Conservation (phyloP, 2,113 vertebrate species). For the Ictidomys tridecemlineatus region DNA sequence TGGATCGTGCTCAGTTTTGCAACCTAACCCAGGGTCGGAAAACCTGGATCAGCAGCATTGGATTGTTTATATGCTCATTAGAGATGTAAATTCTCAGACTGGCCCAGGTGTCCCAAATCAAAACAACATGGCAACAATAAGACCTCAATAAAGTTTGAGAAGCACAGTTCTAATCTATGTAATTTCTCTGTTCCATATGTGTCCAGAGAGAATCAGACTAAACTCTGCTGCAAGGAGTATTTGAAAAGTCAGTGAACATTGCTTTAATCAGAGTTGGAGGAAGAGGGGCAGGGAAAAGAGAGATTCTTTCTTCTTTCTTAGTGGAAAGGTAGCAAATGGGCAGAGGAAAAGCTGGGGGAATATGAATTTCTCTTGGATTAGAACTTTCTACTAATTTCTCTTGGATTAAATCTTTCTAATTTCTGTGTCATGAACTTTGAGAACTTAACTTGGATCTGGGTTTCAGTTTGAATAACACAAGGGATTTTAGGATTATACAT, state of each 20-base stretch:
- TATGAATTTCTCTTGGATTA: slow-evolving; percentile 8
- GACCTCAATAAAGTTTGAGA: slow-evolving; percentile 52
- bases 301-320: background rate
- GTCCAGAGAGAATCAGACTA: background rate
- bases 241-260: background rate
- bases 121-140: background rate
- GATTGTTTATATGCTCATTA: background rate
- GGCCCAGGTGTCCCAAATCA: background rate
- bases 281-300: rapidly evolving
- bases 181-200: background rate
- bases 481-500: background rate
- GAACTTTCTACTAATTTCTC: background rate
- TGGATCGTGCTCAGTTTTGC: background rate
- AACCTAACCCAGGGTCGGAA: background rate
- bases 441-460: background rate
- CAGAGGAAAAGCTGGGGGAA: background rate
- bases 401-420: background rate
- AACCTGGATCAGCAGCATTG: background rate
- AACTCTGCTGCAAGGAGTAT: background rate
- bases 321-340: background rate
- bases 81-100: background rate
- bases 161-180: background rate
- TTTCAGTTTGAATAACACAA: background rate
- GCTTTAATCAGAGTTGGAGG: background rate
- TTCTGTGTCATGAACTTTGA: too few relatives aligned